Conservation (phyloP, 2,797 vertebrate genomes). For the Philypnodon macrostomus region DNA sequence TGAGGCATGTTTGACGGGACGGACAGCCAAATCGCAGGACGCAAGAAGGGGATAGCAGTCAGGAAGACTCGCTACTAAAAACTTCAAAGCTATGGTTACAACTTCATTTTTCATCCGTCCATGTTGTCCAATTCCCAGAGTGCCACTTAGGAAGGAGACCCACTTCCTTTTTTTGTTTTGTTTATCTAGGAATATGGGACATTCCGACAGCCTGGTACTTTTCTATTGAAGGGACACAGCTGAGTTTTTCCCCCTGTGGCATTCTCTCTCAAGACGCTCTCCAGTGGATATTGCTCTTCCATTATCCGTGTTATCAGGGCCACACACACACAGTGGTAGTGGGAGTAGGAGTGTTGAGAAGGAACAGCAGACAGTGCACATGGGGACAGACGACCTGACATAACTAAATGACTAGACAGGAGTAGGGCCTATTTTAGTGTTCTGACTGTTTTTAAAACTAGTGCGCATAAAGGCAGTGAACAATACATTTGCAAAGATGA, state of each 20-base stretch:
- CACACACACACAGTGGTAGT: slow-evolving; percentile 16
- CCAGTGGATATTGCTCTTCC: slow-evolving; percentile 20
- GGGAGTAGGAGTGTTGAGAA: slow-evolving; percentile 21
- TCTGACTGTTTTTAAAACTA: too few relatives aligned
- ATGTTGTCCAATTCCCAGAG: slow-evolving; percentile 25
- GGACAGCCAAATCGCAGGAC: slow-evolving; percentile 44
- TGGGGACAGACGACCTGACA: slow-evolving; percentile 9
- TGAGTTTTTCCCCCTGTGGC: slow-evolving; percentile 48
- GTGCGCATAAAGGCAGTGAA: too few relatives aligned
- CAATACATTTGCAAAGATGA: too few relatives aligned
- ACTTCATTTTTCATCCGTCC: slow-evolving; percentile 12
- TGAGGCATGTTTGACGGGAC: slow-evolving; percentile 23
- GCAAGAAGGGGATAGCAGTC: neutral
- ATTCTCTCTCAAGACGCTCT: slow-evolving; percentile 37
- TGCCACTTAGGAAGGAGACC: slow-evolving; percentile 47
- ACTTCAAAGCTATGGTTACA: slow-evolving; percentile 13
- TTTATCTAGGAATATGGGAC: slow-evolving; percentile 70
- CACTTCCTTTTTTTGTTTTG: slow-evolving; percentile 69
- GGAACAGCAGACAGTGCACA: slow-evolving; percentile 21
- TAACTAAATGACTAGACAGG: neutral
- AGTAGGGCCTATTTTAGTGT: neutral
- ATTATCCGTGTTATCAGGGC: slow-evolving; percentile 57
- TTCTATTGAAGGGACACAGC: slow-evolving; percentile 62
- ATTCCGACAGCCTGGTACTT: slow-evolving; percentile 62
- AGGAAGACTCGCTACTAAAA: slow-evolving; percentile 8